These are phyloP conservation scores for Ifrita kowaldi DNA, from an alignment of 2,113 vertebrate species.

Conservation along the genomic window DNA sequence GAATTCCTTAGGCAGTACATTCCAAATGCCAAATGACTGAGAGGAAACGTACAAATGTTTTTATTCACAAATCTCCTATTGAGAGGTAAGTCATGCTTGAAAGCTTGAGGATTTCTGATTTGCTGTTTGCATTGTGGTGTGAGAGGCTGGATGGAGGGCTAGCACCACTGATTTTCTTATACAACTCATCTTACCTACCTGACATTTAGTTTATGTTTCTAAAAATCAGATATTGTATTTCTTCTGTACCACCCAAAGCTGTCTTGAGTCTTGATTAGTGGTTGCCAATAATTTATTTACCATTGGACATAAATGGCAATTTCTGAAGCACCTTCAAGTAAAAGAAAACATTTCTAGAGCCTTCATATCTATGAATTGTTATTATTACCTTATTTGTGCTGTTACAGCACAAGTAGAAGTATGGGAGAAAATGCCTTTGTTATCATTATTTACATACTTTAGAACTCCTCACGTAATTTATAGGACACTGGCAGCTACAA, in stretches of 20 bases:
- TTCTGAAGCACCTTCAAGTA: background rate
- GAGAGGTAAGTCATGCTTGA: background rate
- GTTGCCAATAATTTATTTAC: background rate
- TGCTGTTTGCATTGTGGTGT: background rate
- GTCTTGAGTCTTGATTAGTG: background rate
- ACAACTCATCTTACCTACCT: background rate
- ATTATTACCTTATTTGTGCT: background rate
- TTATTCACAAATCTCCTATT: background rate
- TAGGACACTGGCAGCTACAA: background rate
- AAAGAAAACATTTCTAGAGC: background rate
- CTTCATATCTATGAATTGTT: background rate
- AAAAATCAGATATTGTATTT: background rate
- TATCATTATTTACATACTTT: background rate
- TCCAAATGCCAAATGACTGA: background rate
- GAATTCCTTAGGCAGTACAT: background rate
- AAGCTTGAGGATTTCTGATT: background rate
- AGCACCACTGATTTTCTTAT: background rate
- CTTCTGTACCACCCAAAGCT: background rate
- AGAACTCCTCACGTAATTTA: rapidly evolving
- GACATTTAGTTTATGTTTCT: background rate
- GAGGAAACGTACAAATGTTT: background rate
- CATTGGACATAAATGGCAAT: background rate
- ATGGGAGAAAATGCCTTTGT: background rate
- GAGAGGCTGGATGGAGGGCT: background rate
- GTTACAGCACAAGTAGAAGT: background rate